Conservation (phyloP, 2,888 invertebrate genomes). For the Hipparchia sbordonii region DNA sequence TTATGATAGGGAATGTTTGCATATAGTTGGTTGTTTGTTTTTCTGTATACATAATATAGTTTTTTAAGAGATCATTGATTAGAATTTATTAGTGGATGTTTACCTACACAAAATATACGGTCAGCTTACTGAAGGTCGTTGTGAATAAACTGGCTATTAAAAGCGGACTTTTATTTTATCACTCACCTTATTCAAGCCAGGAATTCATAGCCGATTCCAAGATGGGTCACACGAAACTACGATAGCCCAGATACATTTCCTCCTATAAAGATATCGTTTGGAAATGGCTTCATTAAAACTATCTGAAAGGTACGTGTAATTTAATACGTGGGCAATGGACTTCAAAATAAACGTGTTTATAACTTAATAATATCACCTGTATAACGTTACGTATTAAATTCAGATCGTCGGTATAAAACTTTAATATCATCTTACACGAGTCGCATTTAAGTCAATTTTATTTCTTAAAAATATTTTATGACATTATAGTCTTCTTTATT, state of each 20-base stretch:
- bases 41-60: no score
- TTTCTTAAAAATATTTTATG: background rate
- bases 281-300: constrained; percentile 11
- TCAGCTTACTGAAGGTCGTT: no score
- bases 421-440: constrained; percentile 1
- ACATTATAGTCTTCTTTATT: no score
- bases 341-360: constrained; percentile 21
- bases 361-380: constrained; percentile 3
- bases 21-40: background rate
- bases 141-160: no score
- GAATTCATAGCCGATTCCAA: background rate
- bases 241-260: background rate
- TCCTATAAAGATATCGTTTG: constrained; percentile 1
- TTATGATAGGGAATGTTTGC: background rate
- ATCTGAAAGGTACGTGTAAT: constrained; percentile 9
- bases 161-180: background rate
- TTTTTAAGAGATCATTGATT: no score
- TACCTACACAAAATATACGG: no score
- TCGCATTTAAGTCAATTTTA: background rate
- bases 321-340: constrained; percentile 1
- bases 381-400: constrained; percentile 5
- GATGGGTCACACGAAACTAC: background rate
- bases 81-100: no score
- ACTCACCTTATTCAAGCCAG: background rate
- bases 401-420: background rate